phyloP scores from a whole-genome alignment of 2,797 vertebrate species.

The Orestias chungarensis region DNA sequence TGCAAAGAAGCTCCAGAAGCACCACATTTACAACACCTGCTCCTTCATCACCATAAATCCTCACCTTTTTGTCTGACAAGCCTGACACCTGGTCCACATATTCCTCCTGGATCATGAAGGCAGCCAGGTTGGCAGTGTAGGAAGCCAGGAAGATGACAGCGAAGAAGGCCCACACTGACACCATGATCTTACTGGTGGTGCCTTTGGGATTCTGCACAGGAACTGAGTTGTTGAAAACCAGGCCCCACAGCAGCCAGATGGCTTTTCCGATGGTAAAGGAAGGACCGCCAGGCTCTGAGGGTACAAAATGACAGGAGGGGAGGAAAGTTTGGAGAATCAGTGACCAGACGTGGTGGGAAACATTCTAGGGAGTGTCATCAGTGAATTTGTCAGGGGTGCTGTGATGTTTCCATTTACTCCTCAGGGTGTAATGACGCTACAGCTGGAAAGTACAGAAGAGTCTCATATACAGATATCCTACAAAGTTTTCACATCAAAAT shows the following conservation, averaged over 20 bases:
- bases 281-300: conserved; percentile 94
- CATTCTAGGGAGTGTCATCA: conserved; percentile 40
- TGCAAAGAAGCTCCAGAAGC: not conserved
- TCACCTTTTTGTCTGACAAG: conserved; percentile 98
- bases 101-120: conserved; percentile 99
- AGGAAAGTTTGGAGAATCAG: not conserved
- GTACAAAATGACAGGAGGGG: conserved; percentile 29
- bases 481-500: not conserved
- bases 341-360: conserved; percentile 10
- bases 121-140: conserved; percentile 99
- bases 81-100: conserved; percentile 99
- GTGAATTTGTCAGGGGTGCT: conserved; percentile 41
- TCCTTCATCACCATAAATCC: conserved; percentile 34
- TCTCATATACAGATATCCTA: conserved; percentile 23
- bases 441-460: conserved; percentile 62
- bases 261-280: conserved; percentile 99
- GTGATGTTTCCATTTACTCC: conserved; percentile 24
- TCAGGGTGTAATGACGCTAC: conserved; percentile 69
- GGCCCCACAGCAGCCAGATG: conserved; percentile 98
- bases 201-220: conserved; percentile 99
- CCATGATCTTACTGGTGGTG: conserved; percentile 99
- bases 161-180: conserved; percentile 99
- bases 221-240: conserved; percentile 99
- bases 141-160: conserved; percentile 99
- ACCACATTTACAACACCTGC: conserved; percentile 31